Evolutionary conservation across 2,797 vertebrate species (phyloP).

Genomic region (Phalloptychus januarius): DNA sequence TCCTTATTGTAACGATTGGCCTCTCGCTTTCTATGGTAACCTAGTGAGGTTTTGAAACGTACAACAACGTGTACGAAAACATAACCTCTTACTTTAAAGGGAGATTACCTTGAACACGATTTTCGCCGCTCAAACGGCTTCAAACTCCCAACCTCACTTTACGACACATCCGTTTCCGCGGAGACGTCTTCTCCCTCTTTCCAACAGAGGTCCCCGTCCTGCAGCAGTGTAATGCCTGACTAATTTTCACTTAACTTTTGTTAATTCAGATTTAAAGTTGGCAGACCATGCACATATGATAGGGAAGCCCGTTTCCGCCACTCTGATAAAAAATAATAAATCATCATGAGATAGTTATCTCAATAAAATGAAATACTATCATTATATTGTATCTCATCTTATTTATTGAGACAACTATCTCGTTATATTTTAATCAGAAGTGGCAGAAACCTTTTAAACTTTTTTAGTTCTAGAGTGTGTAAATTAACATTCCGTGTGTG

Average conservation of each 20-base stretch:
- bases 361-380: too few species aligned
- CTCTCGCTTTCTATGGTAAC: not conserved
- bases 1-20: not conserved
- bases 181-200: slow-evolving; percentile 21
- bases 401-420: too few species aligned
- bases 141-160: slow-evolving; percentile 54
- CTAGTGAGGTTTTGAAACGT: fast-evolving
- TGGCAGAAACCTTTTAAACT: too few species aligned
- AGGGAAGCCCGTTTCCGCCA: too few species aligned
- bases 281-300: not conserved
- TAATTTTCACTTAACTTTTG: not conserved
- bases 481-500: too few species aligned
- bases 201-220: not conserved
- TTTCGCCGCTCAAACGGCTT: slow-evolving; percentile 68
- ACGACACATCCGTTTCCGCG: slow-evolving; percentile 74
- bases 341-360: too few species aligned
- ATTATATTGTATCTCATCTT: too few species aligned
- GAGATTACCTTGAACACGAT: slow-evolving; percentile 28
- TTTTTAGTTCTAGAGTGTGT: too few species aligned
- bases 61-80: fast-evolving
- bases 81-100: not conserved
- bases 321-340: too few species aligned
- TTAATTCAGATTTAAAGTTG: too few species aligned
- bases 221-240: not conserved
- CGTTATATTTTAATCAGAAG: too few species aligned